A percentile compares a stretch with the other conserved stretches of the same genome.
phyloP scores from a whole-genome alignment of 1,140 invertebrate species.

The Drosophila setifemur region DNA sequence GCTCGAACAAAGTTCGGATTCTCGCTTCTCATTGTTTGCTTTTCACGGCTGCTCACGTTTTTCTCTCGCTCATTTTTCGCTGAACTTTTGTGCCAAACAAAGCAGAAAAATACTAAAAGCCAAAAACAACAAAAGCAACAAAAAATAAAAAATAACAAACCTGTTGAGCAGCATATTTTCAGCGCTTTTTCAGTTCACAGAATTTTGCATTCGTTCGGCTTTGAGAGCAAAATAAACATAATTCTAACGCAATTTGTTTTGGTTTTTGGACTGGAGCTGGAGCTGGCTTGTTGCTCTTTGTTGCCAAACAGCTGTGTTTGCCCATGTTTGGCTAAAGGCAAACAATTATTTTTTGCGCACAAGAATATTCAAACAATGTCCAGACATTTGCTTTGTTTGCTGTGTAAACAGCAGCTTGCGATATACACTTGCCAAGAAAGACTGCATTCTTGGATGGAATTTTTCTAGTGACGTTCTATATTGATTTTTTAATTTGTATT shows the following conservation, averaged over 20 bases:
- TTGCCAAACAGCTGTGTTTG: constrained; percentile 69
- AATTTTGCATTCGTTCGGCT: constrained; percentile 25
- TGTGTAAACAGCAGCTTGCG: constrained; percentile 33
- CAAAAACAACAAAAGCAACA: no score
- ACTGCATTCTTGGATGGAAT: constrained; percentile 56
- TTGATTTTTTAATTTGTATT: constrained; percentile 46
- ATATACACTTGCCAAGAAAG: constrained; percentile 38
- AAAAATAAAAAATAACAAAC: constrained; percentile 45
- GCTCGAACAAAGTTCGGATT: constrained; percentile 33
- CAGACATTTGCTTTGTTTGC: constrained; percentile 46
- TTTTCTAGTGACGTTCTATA: constrained; percentile 43
- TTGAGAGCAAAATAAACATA: constrained; percentile 28
- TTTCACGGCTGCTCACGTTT: constrained; percentile 52
- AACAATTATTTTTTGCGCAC: constrained; percentile 16
- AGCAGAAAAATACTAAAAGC: constrained; percentile 7
- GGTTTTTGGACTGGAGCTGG: constrained; percentile 10
- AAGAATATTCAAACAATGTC: constrained; percentile 33
- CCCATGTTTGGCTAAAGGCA: constrained; percentile 35
- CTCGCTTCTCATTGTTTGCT: constrained; percentile 46
- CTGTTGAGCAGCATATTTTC: constrained; percentile 60
- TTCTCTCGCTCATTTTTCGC: constrained; percentile 38
- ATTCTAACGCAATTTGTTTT: constrained; percentile 48
- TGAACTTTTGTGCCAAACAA: constrained; percentile 64
- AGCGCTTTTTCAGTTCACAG: constrained; percentile 37
- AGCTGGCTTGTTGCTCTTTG: constrained; percentile 2